phyloP scores from a whole-genome alignment of 2,113 vertebrate species.

The Daphoenositta chrysoptera region DNA sequence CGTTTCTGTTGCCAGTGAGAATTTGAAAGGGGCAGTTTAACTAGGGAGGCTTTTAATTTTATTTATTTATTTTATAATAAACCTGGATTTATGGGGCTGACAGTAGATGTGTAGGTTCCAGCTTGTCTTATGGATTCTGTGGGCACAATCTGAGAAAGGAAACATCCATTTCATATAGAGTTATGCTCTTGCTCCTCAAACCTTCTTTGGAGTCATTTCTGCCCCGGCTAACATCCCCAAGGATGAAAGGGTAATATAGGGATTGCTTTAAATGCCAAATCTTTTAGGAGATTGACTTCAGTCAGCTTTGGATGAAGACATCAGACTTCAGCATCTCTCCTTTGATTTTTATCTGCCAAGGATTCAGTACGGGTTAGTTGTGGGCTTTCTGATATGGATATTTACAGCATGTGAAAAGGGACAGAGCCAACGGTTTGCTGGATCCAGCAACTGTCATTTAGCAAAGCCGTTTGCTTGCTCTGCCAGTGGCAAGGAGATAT shows the following conservation, averaged over 20 bases:
- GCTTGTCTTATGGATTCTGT: neutral
- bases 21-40: slow-evolving; percentile 18
- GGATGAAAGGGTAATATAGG: neutral
- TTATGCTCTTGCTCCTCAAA: neutral
- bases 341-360: slow-evolving; percentile 50
- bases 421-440: neutral
- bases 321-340: neutral
- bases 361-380: neutral
- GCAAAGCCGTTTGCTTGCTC: neutral
- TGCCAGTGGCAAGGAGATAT: slow-evolving; percentile 20
- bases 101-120: neutral
- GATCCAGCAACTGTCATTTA: slow-evolving; percentile 1
- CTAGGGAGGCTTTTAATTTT: neutral
- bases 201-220: neutral
- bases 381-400: slow-evolving; percentile 36
- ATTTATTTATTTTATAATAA: slow-evolving; percentile 23
- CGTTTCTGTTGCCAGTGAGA: neutral
- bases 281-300: neutral
- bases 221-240: neutral
- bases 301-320: neutral
- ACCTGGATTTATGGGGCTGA: neutral
- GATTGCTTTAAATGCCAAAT: neutral
- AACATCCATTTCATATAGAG: neutral
- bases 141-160: neutral
- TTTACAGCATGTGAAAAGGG: slow-evolving; percentile 20